Evolutionary conservation across 2,888 invertebrate genomes (phyloP), one percentile per base, ranked within the genome.

Genomic region (Mesorhabditis belari): DNA sequence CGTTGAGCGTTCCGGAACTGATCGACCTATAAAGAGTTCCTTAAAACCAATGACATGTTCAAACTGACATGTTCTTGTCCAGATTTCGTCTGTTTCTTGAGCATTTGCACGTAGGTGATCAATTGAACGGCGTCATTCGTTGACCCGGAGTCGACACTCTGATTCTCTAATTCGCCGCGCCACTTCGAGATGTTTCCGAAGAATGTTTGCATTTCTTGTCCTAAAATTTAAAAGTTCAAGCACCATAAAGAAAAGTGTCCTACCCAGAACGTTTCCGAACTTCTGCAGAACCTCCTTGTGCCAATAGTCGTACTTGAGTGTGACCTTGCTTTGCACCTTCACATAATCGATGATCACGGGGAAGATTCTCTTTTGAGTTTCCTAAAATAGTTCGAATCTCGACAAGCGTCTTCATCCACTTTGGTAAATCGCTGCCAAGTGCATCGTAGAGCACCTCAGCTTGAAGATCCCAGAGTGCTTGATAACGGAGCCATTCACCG

Each of bases 291-390:
- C 74, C 80, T 99, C 98, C 83, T 98, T 98, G 83, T 99, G 98
- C 95, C 96, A 96, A 0, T 95, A 93, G 84, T 99, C 98, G 82
- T 99, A 99, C 83, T 99, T 99, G 64, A 98, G 85, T 0, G 94
- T 92, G 0, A 99, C 96, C 84, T 99, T 99, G 74, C 94, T 93
- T 83, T 99, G 98, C 0, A 99, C 98, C 84, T 98, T 96, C 9
- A 93, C 92, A 84, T 94, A 99, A 83, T 98, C 98, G 64, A 99
- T 92, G 27, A 93, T 89, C 3, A 99, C 89, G 0, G 98, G 94
- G 2, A 96, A 98, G 82, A 98, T 94, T 77, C 92, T 91, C 69
- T 92, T 89, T 19, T 92, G 88, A 0, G 94, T 94, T 83, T 98
- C 98, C 0, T 73, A 56, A 29, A 55, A 52, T 6, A 25, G 6